These are phyloP conservation scores for Lanius ludovicianus DNA, from an alignment of 2,113 vertebrate genomes.

Conservation along the genomic window DNA sequence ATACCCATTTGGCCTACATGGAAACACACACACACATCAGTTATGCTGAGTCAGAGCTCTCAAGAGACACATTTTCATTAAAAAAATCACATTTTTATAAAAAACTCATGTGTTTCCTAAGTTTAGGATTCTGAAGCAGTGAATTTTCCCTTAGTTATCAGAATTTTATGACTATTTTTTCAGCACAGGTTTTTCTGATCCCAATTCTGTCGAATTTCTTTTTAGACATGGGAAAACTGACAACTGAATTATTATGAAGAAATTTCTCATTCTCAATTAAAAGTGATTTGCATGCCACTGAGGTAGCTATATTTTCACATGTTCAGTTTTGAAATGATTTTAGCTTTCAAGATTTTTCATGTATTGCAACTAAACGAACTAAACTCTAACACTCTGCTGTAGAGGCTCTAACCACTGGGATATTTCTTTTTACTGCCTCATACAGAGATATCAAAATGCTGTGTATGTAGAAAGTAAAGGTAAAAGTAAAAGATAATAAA, in stretches of 20 bases:
- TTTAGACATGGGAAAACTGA: background rate
- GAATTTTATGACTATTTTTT: background rate
- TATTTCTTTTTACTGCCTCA: background rate
- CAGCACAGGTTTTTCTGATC: background rate
- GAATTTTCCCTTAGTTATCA: background rate
- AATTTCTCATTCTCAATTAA: background rate
- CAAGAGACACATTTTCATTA: background rate
- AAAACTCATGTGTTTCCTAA: background rate
- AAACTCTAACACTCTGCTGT: background rate
- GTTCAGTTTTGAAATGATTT: background rate
- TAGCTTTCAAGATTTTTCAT: background rate
- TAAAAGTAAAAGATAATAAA: background rate
- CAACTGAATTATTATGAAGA: background rate
- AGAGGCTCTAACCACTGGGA: background rate
- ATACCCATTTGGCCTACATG: background rate
- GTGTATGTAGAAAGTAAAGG: background rate
- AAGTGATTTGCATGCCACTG: background rate
- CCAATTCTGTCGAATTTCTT: background rate
- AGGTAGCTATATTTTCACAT: background rate
- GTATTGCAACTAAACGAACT: background rate
- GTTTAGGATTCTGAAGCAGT: background rate
- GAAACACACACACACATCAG: background rate
- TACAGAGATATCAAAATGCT: background rate
- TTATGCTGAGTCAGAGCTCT: background rate
- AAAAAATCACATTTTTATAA: background rate